Evolutionary conservation across 1,140 invertebrate genomes (phyloP).

Genomic region (Drosophila obscura): DNA sequence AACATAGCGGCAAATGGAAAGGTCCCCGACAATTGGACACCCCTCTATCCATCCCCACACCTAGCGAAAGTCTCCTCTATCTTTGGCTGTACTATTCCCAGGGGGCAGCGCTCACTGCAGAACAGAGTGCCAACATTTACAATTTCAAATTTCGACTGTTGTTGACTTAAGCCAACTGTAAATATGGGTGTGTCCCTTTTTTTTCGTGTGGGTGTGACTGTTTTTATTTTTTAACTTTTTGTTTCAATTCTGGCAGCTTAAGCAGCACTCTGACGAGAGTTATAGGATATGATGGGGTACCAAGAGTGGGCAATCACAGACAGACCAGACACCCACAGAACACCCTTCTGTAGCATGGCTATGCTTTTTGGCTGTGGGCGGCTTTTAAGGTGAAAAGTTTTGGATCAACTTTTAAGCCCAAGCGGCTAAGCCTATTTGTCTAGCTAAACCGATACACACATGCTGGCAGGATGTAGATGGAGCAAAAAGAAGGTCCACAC

Average conservation of each 20-base stretch:
- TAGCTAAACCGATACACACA: constrained; percentile 29
- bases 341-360: too few relatives aligned
- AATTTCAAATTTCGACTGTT: constrained; percentile 74
- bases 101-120: constrained; percentile 3
- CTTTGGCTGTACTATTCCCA: not conserved
- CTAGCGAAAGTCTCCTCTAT: too few relatives aligned
- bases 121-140: constrained; percentile 69
- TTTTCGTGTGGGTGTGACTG: too few relatives aligned
- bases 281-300: too few relatives aligned
- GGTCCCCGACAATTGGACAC: constrained; percentile 25
- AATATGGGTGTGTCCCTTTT: not conserved
- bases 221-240: constrained; percentile 18
- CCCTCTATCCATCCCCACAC: not conserved
- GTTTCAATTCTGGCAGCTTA: constrained; percentile 49
- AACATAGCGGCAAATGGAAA: constrained; percentile 59
- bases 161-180: constrained; percentile 57
- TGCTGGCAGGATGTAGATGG: constrained; percentile 15
- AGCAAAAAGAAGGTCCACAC: constrained; percentile 2
- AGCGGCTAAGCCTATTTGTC: constrained; percentile 43
- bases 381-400: constrained; percentile 65
- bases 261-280: constrained; percentile 11
- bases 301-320: too few relatives aligned
- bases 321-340: too few relatives aligned
- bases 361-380: constrained; percentile 10
- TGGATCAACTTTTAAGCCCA: constrained; percentile 58